Conservation (phyloP, 2,113 vertebrate species). For the Chauna torquata region DNA sequence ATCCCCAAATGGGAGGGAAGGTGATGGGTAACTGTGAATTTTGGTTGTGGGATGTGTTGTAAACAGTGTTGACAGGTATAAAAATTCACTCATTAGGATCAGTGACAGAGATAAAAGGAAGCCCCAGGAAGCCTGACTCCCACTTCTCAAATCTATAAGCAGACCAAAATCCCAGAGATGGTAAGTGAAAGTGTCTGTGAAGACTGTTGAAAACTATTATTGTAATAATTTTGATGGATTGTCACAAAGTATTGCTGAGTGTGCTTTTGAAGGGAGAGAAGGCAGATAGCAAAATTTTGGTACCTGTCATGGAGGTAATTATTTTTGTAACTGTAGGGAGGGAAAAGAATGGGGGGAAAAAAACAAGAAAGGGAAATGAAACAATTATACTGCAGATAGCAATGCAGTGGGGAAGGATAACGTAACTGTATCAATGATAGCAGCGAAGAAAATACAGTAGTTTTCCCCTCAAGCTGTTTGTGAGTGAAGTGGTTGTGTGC, state of each 20-base stretch:
- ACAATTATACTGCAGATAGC: neutral
- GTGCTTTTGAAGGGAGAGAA: constrained; percentile 11
- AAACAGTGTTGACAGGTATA: neutral
- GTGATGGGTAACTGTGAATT: neutral
- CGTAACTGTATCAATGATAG: neutral
- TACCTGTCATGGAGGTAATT: constrained; percentile 25
- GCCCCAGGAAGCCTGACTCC: neutral
- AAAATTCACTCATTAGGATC: neutral
- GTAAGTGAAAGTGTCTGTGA: neutral
- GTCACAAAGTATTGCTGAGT: constrained; percentile 16
- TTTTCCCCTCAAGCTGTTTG: neutral
- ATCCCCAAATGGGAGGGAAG: neutral
- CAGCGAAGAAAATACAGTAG: neutral
- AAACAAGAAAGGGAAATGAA: constrained; percentile 19
- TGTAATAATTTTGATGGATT: neutral
- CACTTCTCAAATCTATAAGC: neutral
- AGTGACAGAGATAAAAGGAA: neutral
- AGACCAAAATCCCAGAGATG: neutral
- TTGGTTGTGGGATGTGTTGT: neutral
- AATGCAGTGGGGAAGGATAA: neutral
- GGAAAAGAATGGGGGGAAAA: neutral
- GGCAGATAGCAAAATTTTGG: neutral
- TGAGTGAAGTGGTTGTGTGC: neutral
- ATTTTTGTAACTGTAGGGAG: constrained; percentile 18
- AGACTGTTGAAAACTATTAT: neutral